Percentiles rank a stretch among this genome's conserved stretches.
Conservation (phyloP, 2,113 vertebrate genomes). For the Elanus axillaris region DNA sequence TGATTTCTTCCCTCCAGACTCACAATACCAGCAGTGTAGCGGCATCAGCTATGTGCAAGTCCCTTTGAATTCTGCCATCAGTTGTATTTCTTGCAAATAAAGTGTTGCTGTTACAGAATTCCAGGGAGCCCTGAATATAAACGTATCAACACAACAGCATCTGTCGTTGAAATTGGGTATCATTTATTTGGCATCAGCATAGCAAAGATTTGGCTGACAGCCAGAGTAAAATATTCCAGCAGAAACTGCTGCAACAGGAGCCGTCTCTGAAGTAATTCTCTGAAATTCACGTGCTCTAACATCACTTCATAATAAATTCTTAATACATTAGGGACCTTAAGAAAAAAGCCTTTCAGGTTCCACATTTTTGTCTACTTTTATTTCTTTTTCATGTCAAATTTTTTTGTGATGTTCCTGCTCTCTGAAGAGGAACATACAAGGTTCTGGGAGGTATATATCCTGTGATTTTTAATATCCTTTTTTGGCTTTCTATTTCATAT, state of each 20-base stretch:
- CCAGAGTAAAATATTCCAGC: slow-evolving; percentile 39
- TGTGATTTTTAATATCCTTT: background rate
- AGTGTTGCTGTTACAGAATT: slow-evolving; percentile 14
- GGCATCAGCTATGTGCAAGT: background rate
- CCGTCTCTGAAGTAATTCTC: background rate
- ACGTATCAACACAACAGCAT: slow-evolving; percentile 46
- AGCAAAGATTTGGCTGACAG: slow-evolving; percentile 32
- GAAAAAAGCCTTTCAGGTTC: background rate
- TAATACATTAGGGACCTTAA: background rate
- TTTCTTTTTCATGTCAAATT: background rate
- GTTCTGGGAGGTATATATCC: background rate
- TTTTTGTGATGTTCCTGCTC: background rate
- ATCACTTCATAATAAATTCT: background rate
- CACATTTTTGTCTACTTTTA: background rate
- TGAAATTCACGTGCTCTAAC: slow-evolving; percentile 1
- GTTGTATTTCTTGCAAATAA: background rate
- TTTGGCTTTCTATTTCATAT: background rate
- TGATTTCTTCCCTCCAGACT: background rate
- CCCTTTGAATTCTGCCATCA: background rate
- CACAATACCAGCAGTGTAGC: background rate
- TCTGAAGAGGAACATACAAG: background rate
- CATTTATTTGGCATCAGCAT: slow-evolving; percentile 51
- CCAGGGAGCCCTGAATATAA: slow-evolving; percentile 3
- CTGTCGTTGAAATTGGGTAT: slow-evolving; percentile 34
- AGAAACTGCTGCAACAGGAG: slow-evolving; percentile 1